A percentile compares a stretch with the other conserved stretches of the same genome.
Evolutionary conservation across 2,888 invertebrate genomes (phyloP).

Genomic region (Caenorhabditis sp.): DNA sequence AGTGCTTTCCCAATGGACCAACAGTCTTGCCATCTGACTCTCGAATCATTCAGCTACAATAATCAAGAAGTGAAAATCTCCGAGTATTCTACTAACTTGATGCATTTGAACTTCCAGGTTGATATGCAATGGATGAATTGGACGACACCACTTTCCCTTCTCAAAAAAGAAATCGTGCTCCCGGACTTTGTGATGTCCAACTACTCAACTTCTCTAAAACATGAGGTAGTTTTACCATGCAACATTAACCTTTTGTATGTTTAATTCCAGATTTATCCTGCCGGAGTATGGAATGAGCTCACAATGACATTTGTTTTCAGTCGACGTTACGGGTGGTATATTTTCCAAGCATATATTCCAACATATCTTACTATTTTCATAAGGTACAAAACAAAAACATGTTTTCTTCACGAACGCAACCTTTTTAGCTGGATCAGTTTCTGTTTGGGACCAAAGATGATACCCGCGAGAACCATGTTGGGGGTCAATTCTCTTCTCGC

Average conservation of each 20-base stretch:
- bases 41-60: slow-evolving; percentile 82
- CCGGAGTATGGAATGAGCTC: slow-evolving; percentile 82
- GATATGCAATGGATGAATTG: slow-evolving; percentile 81
- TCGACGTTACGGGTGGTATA: slow-evolving; percentile 83
- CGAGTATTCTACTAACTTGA: not conserved
- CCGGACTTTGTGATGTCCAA: slow-evolving; percentile 82
- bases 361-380: slow-evolving; percentile 83
- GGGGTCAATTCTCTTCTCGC: slow-evolving; percentile 81
- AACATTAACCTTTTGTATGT: not conserved
- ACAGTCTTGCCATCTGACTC: slow-evolving; percentile 80
- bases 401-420: not conserved
- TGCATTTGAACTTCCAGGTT: slow-evolving; percentile 68
- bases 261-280: slow-evolving; percentile 77
- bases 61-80: slow-evolving; percentile 69
- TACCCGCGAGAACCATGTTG: slow-evolving; percentile 81
- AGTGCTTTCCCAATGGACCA: slow-evolving; percentile 81
- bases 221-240: slow-evolving; percentile 65
- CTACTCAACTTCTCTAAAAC: slow-evolving; percentile 75
- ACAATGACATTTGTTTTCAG: slow-evolving; percentile 81
- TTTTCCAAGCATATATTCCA: slow-evolving; percentile 83
- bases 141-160: slow-evolving; percentile 75
- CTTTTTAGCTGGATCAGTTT: slow-evolving; percentile 78
- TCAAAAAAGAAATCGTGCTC: slow-evolving; percentile 81
- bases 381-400: slow-evolving; percentile 65
- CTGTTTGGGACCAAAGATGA: slow-evolving; percentile 79